phyloP scores from a whole-genome alignment of 2,113 vertebrate genomes.

The Archilochus colubris region DNA sequence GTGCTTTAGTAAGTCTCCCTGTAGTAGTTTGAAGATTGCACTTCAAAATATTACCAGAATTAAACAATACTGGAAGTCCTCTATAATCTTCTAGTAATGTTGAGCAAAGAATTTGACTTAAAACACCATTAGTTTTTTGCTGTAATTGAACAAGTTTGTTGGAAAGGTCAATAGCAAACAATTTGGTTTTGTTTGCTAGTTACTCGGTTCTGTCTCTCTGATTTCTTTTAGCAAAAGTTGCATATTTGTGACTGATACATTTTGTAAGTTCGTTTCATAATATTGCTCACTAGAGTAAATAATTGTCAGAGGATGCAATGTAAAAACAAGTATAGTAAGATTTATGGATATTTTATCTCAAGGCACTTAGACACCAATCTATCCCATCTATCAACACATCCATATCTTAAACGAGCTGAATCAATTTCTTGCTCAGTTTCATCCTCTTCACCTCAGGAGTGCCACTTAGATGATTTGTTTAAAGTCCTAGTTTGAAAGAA shows the following conservation, averaged over 20 bases:
- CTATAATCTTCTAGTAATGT: neutral
- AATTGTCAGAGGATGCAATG: neutral
- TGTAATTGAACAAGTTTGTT: neutral
- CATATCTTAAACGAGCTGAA: neutral
- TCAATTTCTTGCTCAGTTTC: neutral
- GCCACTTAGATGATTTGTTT: neutral
- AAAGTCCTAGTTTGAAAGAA: neutral
- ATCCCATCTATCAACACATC: neutral
- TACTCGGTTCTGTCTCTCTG: neutral
- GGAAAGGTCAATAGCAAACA: neutral
- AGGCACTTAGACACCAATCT: neutral
- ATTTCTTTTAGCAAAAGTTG: neutral
- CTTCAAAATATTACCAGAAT: neutral
- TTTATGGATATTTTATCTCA: neutral
- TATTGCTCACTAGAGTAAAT: neutral
- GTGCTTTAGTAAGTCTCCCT: neutral
- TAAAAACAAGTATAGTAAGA: neutral
- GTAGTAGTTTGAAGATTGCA: neutral
- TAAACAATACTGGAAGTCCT: neutral
- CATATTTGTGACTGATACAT: neutral
- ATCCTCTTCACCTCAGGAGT: neutral
- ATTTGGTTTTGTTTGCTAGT: neutral
- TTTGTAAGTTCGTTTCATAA: neutral
- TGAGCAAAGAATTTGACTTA: neutral
- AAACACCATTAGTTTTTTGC: neutral